Evolutionary conservation across 2,888 invertebrate species (phyloP).

Genomic region (Molanna angustata): DNA sequence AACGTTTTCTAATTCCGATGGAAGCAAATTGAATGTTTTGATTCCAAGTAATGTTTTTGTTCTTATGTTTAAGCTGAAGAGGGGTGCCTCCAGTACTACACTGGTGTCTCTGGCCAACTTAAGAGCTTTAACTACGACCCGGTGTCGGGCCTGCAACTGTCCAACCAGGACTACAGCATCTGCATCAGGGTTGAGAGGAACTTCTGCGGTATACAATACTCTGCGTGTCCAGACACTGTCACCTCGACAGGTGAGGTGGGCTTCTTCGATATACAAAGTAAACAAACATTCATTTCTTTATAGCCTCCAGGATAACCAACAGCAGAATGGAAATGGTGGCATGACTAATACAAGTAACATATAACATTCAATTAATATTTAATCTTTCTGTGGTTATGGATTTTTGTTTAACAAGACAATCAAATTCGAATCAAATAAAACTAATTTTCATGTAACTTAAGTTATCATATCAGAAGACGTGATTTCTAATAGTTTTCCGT

Average conservation of each 20-base stretch:
- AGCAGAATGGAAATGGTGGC: slow-evolving; percentile 7
- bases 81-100: slow-evolving; percentile 76
- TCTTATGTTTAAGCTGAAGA: slow-evolving; percentile 57
- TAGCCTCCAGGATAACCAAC: slow-evolving; percentile 3
- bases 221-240: slow-evolving; percentile 70
- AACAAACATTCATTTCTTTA: slow-evolving; percentile 6
- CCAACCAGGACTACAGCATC: slow-evolving; percentile 86
- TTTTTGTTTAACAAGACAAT: too few relatives aligned
- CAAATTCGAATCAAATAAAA: too few relatives aligned
- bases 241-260: slow-evolving; percentile 31
- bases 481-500: too few relatives aligned
- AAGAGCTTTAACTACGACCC: slow-evolving; percentile 84
- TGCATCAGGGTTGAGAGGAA: slow-evolving; percentile 82
- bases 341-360: slow-evolving; percentile 9
- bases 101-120: slow-evolving; percentile 77
- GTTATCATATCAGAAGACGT: too few relatives aligned
- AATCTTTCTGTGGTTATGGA: too few relatives aligned
- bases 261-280: slow-evolving; percentile 27
- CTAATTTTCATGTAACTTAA: too few relatives aligned
- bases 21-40: background rate
- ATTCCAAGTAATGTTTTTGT: background rate
- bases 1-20: too few relatives aligned
- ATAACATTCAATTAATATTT: too few relatives aligned
- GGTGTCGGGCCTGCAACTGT: slow-evolving; percentile 70
- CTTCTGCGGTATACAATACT: slow-evolving; percentile 84